Evolutionary conservation across 2,113 vertebrate genomes (phyloP), one percentile per base, ranked within the genome.

Genomic region (Bagarius yarrelli): DNA sequence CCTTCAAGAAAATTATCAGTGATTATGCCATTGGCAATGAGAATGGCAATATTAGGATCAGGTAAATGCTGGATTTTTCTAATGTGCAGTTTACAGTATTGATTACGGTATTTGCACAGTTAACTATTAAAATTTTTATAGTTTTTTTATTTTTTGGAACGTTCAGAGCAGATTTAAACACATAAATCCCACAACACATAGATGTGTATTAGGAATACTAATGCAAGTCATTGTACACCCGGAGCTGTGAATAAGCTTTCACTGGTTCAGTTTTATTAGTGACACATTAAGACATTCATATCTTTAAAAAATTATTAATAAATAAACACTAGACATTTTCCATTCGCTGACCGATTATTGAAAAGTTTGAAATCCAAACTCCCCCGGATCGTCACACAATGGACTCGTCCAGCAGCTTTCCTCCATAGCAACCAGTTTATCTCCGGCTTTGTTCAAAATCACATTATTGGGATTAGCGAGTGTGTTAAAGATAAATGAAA

Each of bases 361-460:
- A 23, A 64, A 67, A 76, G 66, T 69, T 25, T 64, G 52, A 75
- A 18, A 76, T 78, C 8, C 19, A n/a, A 14, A 44, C 18, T 34
- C 80, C 57, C 71, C 12, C 52, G 25, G 32, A 57, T 76, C 16
- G 12, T 1, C 56, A 4, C 60, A 32, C 34, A 67, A 57, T 76
- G 80, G 80, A 30, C 6, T 76, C 60, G 71, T 55, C 80, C 71
- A 34, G 3, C 71, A n/a, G 32, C 6, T 47, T 47, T 19, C 5
- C 27, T 21, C n/a, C 60, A 47, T 44, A 75, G 80, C 80, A 75
- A 75, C 71, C 34, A 6, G 8, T 11, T 64, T 9, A 21, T 77
- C 25, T 61, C 57, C 4, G 76, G 73, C 81, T 78, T 81, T 84
- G 81, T 86, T 63, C 44, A 6, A 64, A 78, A 52, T 21, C 36